Percentiles rank a stretch among this genome's conserved stretches.
Evolutionary conservation across 2,888 invertebrate genomes (phyloP).

Genomic region (Lasioglossum calceatum): DNA sequence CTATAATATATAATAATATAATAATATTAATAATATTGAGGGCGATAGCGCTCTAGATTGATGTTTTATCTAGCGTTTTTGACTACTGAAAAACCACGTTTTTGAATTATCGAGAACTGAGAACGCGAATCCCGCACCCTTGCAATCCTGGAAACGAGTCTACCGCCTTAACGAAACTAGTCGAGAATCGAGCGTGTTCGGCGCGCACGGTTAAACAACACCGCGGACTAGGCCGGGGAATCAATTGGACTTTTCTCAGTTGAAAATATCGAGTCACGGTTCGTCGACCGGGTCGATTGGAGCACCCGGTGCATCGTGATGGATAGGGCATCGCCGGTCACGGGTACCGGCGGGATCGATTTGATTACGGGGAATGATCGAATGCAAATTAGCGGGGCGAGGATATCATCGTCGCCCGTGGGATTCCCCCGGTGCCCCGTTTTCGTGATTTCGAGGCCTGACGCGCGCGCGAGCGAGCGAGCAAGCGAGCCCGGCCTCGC

Average conservation of each 20-base stretch:
- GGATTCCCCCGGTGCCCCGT: conserved; percentile 51
- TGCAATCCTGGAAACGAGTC: too few species aligned
- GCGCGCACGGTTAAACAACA: neutral
- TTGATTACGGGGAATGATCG: conserved; percentile 76
- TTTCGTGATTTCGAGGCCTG: conserved; percentile 60
- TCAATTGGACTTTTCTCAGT: neutral
- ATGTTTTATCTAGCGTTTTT: too few species aligned
- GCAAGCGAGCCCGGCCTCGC: neutral
- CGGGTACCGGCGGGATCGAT: conserved; percentile 61
- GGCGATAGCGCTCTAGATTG: too few species aligned
- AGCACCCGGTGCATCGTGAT: conserved; percentile 5
- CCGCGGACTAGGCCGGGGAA: neutral
- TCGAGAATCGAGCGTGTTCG: neutral
- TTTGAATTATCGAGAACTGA: too few species aligned
- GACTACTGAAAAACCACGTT: too few species aligned
- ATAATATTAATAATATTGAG: too few species aligned
- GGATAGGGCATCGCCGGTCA: conserved; percentile 5
- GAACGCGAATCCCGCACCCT: too few species aligned
- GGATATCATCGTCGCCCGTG: conserved; percentile 57
- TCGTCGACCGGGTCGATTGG: neutral
- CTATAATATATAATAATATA: too few species aligned
- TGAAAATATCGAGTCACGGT: neutral
- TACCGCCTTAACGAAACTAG: neutral
- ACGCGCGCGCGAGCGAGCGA: neutral
- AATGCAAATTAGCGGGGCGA: conserved; percentile 75